Evolutionary conservation across 2,888 invertebrate species (phyloP), one percentile per base, ranked within the genome.

Genomic region (Trissolcus brochymenae): DNA sequence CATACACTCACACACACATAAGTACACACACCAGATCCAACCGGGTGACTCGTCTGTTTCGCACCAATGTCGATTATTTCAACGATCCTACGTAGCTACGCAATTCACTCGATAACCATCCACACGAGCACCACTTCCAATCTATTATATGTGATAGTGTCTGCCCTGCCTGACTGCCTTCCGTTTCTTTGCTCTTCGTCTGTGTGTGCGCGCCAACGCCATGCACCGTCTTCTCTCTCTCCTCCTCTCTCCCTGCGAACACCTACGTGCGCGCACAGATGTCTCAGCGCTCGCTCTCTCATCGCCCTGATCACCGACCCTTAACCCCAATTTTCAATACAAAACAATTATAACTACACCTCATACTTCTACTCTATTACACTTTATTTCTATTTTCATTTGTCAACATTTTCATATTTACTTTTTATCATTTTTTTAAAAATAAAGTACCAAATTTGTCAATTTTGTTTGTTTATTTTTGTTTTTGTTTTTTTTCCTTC

Each of bases 1-100:
- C 51, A 4, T 4, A 64, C 68, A 68, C 66, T 29, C 29, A 55
- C 35, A 16, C 46, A 51, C 16, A 16, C 46, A 46, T 16, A 6
- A 1, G 4, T 16, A 25, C 25, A 25, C 25, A 25, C 46, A 46
- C 46, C 16, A 46, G 4, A 4, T n/a, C 43, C 13, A 9, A 14
- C 46, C 46, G 46, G 14, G 16, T 6, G 13, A 14, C 43, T 14
- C 2, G n/a, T 43, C 43, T 43, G n/a, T 43, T n/a, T 43, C 43
- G 13, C 13, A 43, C 43, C 43, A 14, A 43, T 4, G 13, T 3
- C 2, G 43, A 43, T 43, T 4, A 4, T 9, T 13, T 4, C 41
- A 3, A 41, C 41, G 13, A 13, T 9, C 2, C 41, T 13, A 41
- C 41, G 41, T 4, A 41, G 41, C 41, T 13, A 41, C 41, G 41